Percentiles rank a stretch among this genome's conserved stretches.
Conservation (phyloP, 2,113 vertebrate species). For the Camelus bactrianus region DNA sequence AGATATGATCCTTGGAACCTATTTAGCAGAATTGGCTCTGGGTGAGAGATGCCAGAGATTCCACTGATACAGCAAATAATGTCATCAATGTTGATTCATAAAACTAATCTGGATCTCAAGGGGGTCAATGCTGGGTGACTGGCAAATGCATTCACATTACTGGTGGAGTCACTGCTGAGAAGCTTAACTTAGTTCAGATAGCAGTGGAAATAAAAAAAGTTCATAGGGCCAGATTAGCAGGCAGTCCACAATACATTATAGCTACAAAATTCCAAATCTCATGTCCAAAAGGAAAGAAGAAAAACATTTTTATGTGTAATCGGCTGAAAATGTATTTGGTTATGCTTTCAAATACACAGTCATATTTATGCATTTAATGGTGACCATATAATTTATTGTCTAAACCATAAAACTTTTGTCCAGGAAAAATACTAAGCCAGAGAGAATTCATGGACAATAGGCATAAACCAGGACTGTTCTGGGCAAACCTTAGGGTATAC, state of each 20-base stretch:
- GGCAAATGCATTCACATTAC: background rate
- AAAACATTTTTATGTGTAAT: background rate
- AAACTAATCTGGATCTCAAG: background rate
- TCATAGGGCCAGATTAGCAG: background rate
- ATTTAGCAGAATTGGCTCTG: background rate
- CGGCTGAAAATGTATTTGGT: background rate
- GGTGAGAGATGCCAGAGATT: background rate
- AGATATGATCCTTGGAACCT: background rate
- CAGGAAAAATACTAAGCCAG: background rate
- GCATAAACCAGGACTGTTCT: background rate
- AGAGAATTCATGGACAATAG: background rate
- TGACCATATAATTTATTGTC: background rate
- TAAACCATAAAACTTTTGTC: background rate
- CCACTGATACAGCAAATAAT: background rate
- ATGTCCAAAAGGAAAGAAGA: background rate
- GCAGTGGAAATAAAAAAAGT: background rate
- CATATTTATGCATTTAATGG: background rate
- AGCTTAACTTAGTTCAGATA: background rate
- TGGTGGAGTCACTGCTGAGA: background rate
- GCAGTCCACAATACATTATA: background rate
- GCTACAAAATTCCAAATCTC: background rate
- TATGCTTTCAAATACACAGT: background rate
- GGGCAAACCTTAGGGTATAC: background rate
- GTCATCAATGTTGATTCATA: background rate
- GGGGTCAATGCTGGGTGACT: background rate